A percentile compares a stretch with the other conserved stretches of the same genome.
Evolutionary conservation across 2,797 vertebrate genomes (phyloP).

Genomic region (Liparis tanakae): DNA sequence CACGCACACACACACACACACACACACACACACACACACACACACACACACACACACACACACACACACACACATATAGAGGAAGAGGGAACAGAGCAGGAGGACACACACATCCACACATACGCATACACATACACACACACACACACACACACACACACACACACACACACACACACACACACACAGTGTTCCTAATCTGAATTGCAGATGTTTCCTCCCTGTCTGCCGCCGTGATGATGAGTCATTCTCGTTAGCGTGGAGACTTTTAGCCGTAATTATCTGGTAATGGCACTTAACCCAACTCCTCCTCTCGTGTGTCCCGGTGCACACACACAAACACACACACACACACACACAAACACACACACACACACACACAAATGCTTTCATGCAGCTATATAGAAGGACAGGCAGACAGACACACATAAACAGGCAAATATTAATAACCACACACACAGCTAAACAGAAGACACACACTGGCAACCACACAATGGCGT

Average conservation of each 20-base stretch:
- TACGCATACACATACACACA: conserved; percentile 2
- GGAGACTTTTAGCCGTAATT: conserved; percentile 75
- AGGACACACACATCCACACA: conserved; percentile 13
- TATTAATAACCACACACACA: conserved; percentile 21
- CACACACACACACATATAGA: too few species aligned
- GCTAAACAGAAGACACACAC: conserved; percentile 23
- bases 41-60: conserved; percentile 10
- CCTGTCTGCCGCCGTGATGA: conserved; percentile 58
- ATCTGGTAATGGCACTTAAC: conserved; percentile 75
- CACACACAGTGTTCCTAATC: conserved; percentile 46
- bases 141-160: conserved; percentile 21
- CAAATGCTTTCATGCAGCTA: background rate
- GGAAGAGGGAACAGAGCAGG: too few species aligned
- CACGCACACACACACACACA: background rate
- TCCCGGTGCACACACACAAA: conserved; percentile 39
- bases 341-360: conserved; percentile 15
- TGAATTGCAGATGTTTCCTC: conserved; percentile 71
- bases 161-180: conserved; percentile 5
- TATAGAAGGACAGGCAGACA: conserved; percentile 17
- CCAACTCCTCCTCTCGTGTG: conserved; percentile 64
- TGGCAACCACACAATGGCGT: background rate
- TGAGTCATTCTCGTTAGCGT: conserved; percentile 67
- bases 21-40: conserved; percentile 7
- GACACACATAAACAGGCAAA: conserved; percentile 30
- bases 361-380: conserved; percentile 24